phyloP scores from a whole-genome alignment of 1,140 invertebrate genomes.

The Drosophila saltans region DNA sequence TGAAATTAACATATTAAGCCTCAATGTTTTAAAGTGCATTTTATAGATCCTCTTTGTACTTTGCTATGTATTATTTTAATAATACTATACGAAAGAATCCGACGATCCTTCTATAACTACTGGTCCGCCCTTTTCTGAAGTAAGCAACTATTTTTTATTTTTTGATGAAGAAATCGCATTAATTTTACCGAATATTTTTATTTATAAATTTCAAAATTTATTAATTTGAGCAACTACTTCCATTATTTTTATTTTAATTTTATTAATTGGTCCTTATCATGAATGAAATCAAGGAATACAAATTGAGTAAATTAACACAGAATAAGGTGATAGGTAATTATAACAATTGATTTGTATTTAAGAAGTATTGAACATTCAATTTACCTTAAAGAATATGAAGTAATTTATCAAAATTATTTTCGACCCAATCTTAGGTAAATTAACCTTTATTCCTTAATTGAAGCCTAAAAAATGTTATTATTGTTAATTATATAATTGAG shows the following conservation, averaged over 20 bases:
- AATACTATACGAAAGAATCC: too few relatives aligned
- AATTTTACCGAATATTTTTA: slow-evolving; percentile 59
- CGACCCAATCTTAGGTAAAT: slow-evolving; percentile 85
- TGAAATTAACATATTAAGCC: too few relatives aligned
- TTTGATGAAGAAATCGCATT: slow-evolving; percentile 84
- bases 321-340: slow-evolving; percentile 86
- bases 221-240: slow-evolving; percentile 50
- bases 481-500: slow-evolving; percentile 61
- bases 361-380: slow-evolving; percentile 66
- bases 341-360: slow-evolving; percentile 87
- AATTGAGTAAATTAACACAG: slow-evolving; percentile 84
- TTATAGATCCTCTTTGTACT: too few relatives aligned
- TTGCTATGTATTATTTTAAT: too few relatives aligned
- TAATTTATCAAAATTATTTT: slow-evolving; percentile 85
- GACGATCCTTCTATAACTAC: too few relatives aligned
- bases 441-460: slow-evolving; percentile 85
- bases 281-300: slow-evolving; percentile 6
- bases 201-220: slow-evolving; percentile 73
- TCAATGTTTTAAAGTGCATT: too few relatives aligned
- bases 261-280: too few relatives aligned
- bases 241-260: too few relatives aligned
- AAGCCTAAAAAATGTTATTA: slow-evolving; percentile 85
- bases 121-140: too few relatives aligned
- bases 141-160: slow-evolving; percentile 84
- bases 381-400: slow-evolving; percentile 85